Percentiles rank a stretch among this genome's conserved stretches.
Evolutionary conservation across 2,113 vertebrate genomes (phyloP).

Genomic region (Cranoglanis bouderius): DNA sequence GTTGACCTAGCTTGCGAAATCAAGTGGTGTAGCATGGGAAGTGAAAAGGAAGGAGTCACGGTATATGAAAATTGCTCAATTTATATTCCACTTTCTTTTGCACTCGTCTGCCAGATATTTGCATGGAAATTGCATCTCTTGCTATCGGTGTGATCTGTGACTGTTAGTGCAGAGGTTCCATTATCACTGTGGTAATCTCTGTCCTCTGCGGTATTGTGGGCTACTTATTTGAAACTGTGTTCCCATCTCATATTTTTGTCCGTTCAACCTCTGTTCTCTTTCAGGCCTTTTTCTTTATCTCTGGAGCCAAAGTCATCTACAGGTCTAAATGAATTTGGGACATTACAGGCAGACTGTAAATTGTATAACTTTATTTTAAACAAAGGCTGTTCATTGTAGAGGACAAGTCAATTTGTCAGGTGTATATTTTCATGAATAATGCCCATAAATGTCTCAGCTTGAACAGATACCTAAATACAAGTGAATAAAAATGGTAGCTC

Average conservation of each 20-base stretch:
- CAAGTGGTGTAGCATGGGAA: constrained; percentile 66
- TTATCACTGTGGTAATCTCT: constrained; percentile 69
- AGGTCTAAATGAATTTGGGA: not conserved
- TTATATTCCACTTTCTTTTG: constrained; percentile 47
- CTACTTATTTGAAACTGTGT: constrained; percentile 25
- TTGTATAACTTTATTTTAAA: constrained; percentile 3
- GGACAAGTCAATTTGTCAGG: not conserved
- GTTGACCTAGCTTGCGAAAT: constrained; percentile 53
- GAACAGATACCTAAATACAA: not conserved
- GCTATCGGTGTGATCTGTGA: constrained; percentile 55
- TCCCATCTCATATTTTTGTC: constrained; percentile 13
- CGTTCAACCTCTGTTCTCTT: constrained; percentile 4
- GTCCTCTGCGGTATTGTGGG: constrained; percentile 38
- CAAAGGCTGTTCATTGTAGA: not conserved
- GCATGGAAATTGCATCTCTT: constrained; percentile 74
- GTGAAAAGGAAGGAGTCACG: constrained; percentile 54
- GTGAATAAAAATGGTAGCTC: not conserved
- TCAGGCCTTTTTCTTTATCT: not conserved
- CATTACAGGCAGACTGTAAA: not conserved
- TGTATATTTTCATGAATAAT: not conserved
- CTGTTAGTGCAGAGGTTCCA: constrained; percentile 56
- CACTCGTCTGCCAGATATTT: constrained; percentile 65
- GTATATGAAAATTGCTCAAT: constrained; percentile 61
- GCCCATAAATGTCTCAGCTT: not conserved
- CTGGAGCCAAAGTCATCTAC: not conserved